Evolutionary conservation across 2,888 invertebrate genomes (phyloP), one percentile per base, ranked within the genome.

Genomic region (Gymnosoma rotundatum): DNA sequence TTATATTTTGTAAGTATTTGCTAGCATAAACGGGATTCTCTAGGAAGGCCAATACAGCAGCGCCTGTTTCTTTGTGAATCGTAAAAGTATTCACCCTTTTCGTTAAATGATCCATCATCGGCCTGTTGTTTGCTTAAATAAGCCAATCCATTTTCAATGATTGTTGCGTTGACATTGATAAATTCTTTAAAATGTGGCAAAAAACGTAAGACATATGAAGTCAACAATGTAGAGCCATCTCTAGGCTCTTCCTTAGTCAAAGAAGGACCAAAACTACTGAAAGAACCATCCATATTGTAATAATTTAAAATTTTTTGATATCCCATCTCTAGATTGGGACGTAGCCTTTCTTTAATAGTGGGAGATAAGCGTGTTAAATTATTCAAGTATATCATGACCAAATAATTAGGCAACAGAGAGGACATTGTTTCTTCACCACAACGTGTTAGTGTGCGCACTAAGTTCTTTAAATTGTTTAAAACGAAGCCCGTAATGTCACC

Each of bases 281-380:
- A 99, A 0, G 98, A 98, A 2, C 98, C 98, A 91, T 99, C 98
- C 0, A 93, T 89, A 84, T 96, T 95, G 82, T 95, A 95, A 91
- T 96, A 99, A 0, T 95, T 96, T 90, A 99, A 93, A 90, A 99
- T 96, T 80, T 97, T 94, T 91, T 99, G 99, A 91, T 98, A 99
- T 12, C 98, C 98, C 32, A 94, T 93, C 88, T 98, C 97, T 90
- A 98, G 94, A 86, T 92, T 92, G 25, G 88, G 89, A 32, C 93
- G 90, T 0, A 93, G 93, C 88, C 95, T 95, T 2, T 93, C 92
- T 88, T 95, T 93, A 64, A 97, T 93, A 0, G 94, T 94, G 48
- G 94, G 94, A 0, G 94, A 95, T 42, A 95, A 90, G 89, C 96
- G 95, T 94, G 84, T 81, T 87, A 90, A 73, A 83, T 88, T 61